Base-by-base conservation (phyloP, 1,140 invertebrate genomes). In the Cyclargus thomasi region DNA sequence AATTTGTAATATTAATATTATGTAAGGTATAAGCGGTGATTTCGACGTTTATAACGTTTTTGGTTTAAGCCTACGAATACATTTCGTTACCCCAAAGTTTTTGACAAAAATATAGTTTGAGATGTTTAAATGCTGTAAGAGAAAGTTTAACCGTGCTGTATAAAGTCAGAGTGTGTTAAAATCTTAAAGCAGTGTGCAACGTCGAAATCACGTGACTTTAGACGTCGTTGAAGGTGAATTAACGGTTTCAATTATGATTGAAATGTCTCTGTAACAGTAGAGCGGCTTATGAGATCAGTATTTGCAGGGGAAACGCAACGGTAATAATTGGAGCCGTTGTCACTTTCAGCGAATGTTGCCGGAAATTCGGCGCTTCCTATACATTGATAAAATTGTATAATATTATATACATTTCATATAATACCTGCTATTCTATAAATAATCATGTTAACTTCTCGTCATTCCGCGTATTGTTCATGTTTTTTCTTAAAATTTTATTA, bases 401-500 rank as follows among this genome's bases (percentile, higher is more conserved):
- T 66, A 65, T 55, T 53, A 18, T 65, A 17, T 21, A 35, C 35
- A 66, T 57, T 66, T 64, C 29, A 17, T 66, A 55, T 57, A 55
- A 66, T 66, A 66, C 65, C 67, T 67, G 72, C 70, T 78, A 72
- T 75, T 74, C 67, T 73, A 72, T 77, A 73, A 74, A 72, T 77
- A 73, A 74, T 77, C 64, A 76, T 74, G 73, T 76, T 76, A 72
- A 79, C 80, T 84, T 84, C 79, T 79, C 76, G 78, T 72, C 80
- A 84, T 84, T 84, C 80, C 79, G 81, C 77, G 71, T 80, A 77
- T 78, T 79, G 72, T 76, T 73, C 72, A 77, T 75, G 71, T 76
- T 73, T 73, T 59, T 76, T 68, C 73, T 73, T 73, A 74, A n/a
- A 74, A 73, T 73, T 72, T 74, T 78, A 78, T 76, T 74, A 70